These are phyloP conservation scores for Staurois parvus DNA, from an alignment of 2,797 vertebrate species.

Conservation along the genomic window DNA sequence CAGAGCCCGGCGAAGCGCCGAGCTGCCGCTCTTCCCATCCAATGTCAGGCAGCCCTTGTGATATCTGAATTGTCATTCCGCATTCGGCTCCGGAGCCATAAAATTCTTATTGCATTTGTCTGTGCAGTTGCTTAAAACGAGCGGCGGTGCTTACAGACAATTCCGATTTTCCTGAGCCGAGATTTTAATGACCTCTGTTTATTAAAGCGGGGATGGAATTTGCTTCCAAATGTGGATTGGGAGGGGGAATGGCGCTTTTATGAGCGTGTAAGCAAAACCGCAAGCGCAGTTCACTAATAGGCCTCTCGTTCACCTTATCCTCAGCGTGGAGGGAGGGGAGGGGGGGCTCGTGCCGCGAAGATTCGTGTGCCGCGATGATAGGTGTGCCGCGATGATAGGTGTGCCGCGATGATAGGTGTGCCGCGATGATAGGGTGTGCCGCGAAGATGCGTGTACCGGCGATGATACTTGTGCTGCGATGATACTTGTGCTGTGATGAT, in stretches of 20 bases:
- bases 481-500: too few species aligned
- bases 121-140: slow-evolving; percentile 49
- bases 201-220: slow-evolving; percentile 61
- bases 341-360: neutral
- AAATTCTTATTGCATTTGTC: slow-evolving; percentile 62
- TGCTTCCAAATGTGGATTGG: slow-evolving; percentile 35
- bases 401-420: too few species aligned
- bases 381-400: too few species aligned
- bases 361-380: too few species aligned
- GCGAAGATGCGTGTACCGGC: too few species aligned
- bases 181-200: slow-evolving; percentile 66
- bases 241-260: slow-evolving; percentile 38
- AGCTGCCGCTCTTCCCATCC: neutral
- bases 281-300: slow-evolving; percentile 12
- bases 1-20: neutral
- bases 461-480: too few species aligned
- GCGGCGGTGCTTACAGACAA: slow-evolving; percentile 59
- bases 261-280: slow-evolving; percentile 29
- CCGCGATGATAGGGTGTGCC: too few species aligned
- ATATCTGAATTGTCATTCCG: slow-evolving; percentile 35
- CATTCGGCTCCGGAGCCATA: slow-evolving; percentile 53
- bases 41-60: slow-evolving; percentile 33
- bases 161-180: slow-evolving; percentile 61
- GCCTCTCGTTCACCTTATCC: slow-evolving; percentile 23
- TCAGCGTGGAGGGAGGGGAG: neutral